Evolutionary conservation across 2,797 vertebrate genomes (phyloP).

Genomic region (Malacoctenus gilli): DNA sequence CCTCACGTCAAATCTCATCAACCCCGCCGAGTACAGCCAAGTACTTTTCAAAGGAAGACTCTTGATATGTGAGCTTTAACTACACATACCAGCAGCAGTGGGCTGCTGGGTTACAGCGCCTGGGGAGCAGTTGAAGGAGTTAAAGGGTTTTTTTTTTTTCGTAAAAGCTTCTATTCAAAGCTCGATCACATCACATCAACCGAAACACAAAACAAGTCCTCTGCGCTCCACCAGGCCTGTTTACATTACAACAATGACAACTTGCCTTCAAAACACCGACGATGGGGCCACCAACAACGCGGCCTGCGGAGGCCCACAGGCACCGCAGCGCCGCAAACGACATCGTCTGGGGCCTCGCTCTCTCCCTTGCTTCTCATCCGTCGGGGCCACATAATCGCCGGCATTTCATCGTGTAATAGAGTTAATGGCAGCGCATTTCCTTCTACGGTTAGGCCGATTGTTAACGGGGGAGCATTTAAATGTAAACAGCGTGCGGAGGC

Average conservation of each 20-base stretch:
- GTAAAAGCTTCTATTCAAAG: too few species aligned
- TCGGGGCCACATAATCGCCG: slow-evolving; percentile 52
- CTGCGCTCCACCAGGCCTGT: slow-evolving; percentile 17
- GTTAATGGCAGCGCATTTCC: slow-evolving; percentile 55
- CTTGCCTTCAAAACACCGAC: slow-evolving; percentile 6
- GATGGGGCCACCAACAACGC: slow-evolving; percentile 44
- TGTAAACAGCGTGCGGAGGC: slow-evolving; percentile 68
- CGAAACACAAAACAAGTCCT: slow-evolving; percentile 1
- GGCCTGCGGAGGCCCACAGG: slow-evolving; percentile 35
- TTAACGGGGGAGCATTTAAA: slow-evolving; percentile 68
- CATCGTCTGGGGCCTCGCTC: slow-evolving; percentile 23
- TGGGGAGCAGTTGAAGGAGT: too few species aligned
- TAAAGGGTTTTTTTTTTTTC: too few species aligned
- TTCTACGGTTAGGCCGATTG: slow-evolving; percentile 62
- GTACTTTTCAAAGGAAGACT: too few species aligned
- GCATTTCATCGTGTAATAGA: slow-evolving; percentile 47
- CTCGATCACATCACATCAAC: not conserved
- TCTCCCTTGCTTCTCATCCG: slow-evolving; percentile 5
- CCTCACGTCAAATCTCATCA: too few species aligned
- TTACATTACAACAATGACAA: slow-evolving; percentile 33
- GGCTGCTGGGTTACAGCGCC: too few species aligned
- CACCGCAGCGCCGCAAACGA: slow-evolving; percentile 40
- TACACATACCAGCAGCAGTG: too few species aligned
- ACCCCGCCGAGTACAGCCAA: too few species aligned
- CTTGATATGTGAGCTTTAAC: too few species aligned